Evolutionary conservation across 2,888 invertebrate genomes (phyloP).

Genomic region (Troglohyphantes excavatus): DNA sequence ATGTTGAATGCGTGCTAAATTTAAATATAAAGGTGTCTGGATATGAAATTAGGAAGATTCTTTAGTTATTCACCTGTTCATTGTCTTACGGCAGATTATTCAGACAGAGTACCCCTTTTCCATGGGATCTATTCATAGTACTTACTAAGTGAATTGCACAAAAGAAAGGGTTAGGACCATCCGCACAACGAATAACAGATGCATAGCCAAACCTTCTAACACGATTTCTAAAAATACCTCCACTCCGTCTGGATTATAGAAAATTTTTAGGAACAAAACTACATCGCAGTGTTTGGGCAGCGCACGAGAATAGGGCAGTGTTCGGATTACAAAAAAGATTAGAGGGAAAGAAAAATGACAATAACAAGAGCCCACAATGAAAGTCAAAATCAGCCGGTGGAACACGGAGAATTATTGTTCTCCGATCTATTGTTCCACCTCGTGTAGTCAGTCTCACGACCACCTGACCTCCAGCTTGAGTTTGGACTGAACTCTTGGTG

Average conservation of each 20-base stretch:
- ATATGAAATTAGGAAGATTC: neutral
- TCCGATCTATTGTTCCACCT: constrained; percentile 47
- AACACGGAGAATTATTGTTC: constrained; percentile 69
- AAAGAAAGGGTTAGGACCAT: neutral
- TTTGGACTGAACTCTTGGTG: neutral
- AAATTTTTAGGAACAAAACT: constrained; percentile 1
- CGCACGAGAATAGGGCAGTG: constrained; percentile 1
- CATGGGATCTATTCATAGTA: no score
- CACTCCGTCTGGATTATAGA: neutral
- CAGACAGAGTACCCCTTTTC: no score
- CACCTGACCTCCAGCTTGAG: constrained; percentile 67
- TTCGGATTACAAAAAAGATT: neutral
- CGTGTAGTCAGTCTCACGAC: constrained; percentile 67
- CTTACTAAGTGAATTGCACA: neutral
- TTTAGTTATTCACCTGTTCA: neutral
- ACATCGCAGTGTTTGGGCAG: neutral
- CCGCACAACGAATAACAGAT: neutral
- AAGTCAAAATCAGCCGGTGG: constrained; percentile 53
- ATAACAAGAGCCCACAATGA: neutral
- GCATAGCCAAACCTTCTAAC: neutral
- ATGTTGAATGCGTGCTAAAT: no score
- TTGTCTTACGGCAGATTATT: neutral
- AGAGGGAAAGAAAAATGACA: neutral
- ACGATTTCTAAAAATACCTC: constrained; percentile 22
- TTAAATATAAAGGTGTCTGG: no score